Conservation (phyloP, 2,113 vertebrate genomes). For the Antigone vipio region DNA sequence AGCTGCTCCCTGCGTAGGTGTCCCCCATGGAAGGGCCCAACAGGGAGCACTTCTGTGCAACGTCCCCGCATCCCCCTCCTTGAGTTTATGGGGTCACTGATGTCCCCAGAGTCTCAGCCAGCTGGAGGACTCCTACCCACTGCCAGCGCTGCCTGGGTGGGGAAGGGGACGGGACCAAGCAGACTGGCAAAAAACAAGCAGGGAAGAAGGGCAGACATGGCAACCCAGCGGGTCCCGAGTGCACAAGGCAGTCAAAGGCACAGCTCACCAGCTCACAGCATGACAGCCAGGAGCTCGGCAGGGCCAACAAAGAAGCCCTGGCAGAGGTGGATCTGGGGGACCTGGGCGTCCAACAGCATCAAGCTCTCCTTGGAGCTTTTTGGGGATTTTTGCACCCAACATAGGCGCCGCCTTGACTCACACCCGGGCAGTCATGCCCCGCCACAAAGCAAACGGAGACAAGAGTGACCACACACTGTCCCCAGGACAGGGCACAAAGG, state of each 20-base stretch:
- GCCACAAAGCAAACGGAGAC: neutral
- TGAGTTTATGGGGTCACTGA: neutral
- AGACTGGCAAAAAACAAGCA: neutral
- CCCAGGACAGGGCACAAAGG: neutral
- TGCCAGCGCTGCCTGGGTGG: neutral
- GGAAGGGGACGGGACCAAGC: neutral
- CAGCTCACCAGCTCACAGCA: neutral
- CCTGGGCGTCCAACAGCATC: neutral
- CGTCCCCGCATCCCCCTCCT: neutral
- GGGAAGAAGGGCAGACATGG: neutral
- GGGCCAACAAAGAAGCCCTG: neutral
- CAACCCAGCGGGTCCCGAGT: neutral
- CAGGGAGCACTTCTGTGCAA: neutral
- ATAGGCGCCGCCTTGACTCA: neutral
- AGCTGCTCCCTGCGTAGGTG: neutral
- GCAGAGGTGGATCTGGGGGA: neutral
- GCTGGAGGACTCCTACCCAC: neutral
- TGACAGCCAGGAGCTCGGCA: neutral
- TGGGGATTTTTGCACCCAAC: neutral
- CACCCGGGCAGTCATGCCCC: accelerated
- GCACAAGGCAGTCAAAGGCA: neutral
- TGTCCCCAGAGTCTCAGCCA: neutral
- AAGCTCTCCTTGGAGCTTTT: neutral
- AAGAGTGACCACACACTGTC: neutral
- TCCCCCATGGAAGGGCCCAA: neutral